Percentiles rank a stretch among this genome's conserved stretches.
These are phyloP conservation scores for Melanerpes formicivorus DNA, from an alignment of 2,113 vertebrate genomes.

Conservation along the genomic window DNA sequence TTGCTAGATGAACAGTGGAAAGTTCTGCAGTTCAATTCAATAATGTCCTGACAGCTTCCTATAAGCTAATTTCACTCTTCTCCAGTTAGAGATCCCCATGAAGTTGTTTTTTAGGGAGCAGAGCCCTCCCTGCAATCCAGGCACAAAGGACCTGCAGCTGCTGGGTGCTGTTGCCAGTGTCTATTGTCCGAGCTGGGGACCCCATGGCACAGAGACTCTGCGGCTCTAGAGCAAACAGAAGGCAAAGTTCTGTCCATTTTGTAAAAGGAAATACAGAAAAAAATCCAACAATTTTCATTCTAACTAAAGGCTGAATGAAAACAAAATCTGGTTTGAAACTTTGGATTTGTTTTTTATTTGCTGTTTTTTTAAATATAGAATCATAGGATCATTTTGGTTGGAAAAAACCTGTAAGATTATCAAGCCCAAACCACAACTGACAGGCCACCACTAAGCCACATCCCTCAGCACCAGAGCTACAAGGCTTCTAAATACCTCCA, in stretches of 20 bases:
- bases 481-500: too few species aligned
- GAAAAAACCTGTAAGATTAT: too few species aligned
- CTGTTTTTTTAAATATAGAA: too few species aligned
- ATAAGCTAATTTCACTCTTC: not conserved
- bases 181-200: not conserved
- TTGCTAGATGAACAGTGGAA: not conserved
- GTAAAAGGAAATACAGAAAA: not conserved
- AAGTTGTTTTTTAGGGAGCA: rapidly evolving
- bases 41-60: rapidly evolving
- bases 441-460: too few species aligned
- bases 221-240: rapidly evolving
- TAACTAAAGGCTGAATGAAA: not conserved
- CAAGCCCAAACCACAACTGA: too few species aligned
- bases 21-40: not conserved
- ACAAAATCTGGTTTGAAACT: not conserved
- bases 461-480: too few species aligned
- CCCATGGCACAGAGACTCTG: not conserved
- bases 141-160: not conserved
- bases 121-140: not conserved
- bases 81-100: rapidly evolving
- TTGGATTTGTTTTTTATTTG: not conserved
- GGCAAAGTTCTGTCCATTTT: not conserved
- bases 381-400: too few species aligned
- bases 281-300: not conserved
- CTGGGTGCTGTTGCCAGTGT: rapidly evolving